phyloP scores from a whole-genome alignment of 2,797 vertebrate genomes.

The Acomys russatus region DNA sequence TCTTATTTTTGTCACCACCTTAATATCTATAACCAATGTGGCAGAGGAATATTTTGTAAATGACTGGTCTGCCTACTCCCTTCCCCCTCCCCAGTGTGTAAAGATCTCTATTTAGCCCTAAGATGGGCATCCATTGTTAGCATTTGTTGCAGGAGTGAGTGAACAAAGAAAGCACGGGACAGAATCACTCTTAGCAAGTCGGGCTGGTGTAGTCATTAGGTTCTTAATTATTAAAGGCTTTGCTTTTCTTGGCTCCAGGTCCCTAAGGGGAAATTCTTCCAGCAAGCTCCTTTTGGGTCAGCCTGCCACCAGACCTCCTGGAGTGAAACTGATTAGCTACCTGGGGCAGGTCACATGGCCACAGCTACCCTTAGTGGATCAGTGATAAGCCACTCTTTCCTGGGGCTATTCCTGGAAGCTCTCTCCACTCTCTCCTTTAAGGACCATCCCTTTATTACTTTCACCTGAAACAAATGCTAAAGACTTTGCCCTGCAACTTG shows the following conservation, averaged over 20 bases:
- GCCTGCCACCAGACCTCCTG: neutral
- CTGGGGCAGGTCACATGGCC: neutral
- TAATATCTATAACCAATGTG: neutral
- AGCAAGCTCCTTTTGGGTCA: neutral
- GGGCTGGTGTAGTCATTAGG: neutral
- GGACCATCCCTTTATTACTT: neutral
- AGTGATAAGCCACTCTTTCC: neutral
- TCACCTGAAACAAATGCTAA: neutral
- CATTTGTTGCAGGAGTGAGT: neutral
- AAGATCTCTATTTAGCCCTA: neutral
- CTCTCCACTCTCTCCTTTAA: neutral
- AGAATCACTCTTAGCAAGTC: neutral
- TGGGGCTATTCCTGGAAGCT: neutral
- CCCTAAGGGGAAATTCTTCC: neutral
- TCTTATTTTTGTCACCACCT: neutral
- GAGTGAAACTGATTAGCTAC: neutral
- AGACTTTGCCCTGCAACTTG: neutral
- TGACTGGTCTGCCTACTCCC: neutral
- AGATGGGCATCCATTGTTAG: neutral
- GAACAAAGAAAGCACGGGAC: neutral
- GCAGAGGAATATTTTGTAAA: neutral
- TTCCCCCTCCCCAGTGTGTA: neutral
- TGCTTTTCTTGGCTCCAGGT: neutral
- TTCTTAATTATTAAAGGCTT: slow-evolving; percentile 12
- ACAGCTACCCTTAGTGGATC: neutral